Evolutionary conservation across 2,113 vertebrate species (phyloP).

Genomic region (Morone saxatilis): DNA sequence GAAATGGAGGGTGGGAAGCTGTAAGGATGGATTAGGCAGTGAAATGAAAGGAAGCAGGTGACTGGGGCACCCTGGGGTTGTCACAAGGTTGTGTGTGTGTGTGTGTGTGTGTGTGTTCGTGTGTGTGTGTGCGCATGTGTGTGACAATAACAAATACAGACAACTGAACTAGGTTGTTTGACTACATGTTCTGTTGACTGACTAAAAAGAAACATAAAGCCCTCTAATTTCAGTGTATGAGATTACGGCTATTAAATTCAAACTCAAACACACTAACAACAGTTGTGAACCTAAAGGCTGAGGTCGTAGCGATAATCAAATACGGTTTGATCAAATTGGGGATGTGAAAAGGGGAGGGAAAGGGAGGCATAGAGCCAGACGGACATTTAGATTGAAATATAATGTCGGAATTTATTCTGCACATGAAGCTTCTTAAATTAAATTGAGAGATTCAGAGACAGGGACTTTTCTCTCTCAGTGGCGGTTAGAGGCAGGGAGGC

Average conservation of each 20-base stretch:
- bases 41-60: slow-evolving; percentile 61
- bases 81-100: slow-evolving; percentile 39
- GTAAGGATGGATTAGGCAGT: slow-evolving; percentile 36
- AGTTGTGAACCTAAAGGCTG: not conserved
- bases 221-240: not conserved
- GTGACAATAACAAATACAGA: slow-evolving; percentile 18
- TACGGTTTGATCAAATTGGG: not conserved
- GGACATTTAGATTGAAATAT: not conserved
- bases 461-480: not conserved
- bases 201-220: not conserved
- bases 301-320: slow-evolving; percentile 16
- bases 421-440: not conserved
- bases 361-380: not conserved
- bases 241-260: not conserved
- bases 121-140: not conserved
- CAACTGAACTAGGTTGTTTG: slow-evolving; percentile 20
- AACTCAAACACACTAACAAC: slow-evolving; percentile 2
- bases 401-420: not conserved
- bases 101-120: slow-evolving; percentile 12
- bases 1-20: slow-evolving; percentile 17
- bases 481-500: not conserved
- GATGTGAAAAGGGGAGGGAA: not conserved
- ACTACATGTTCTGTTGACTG: not conserved
- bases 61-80: slow-evolving; percentile 40
- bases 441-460: slow-evolving; percentile 11